Evolutionary conservation across 64 coral and sea anemone genomes (phyloP).

Genomic region (Actinia tenebrosa): DNA sequence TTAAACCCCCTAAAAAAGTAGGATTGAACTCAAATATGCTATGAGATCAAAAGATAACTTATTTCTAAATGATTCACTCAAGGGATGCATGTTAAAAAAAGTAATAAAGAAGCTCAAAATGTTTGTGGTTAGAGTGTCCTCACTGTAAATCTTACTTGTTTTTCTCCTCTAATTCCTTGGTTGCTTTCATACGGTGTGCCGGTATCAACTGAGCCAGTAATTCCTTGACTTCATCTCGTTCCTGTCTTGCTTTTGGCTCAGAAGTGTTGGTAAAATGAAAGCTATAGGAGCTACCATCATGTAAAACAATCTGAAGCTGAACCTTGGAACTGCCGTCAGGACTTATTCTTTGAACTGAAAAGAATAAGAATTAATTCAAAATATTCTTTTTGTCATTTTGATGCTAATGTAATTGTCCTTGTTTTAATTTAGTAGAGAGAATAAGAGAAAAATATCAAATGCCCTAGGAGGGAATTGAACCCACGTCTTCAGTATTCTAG

Average conservation of each 20-base stretch:
- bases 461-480: no score
- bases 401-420: not conserved
- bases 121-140: no score
- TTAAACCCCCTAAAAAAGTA: no score
- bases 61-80: no score
- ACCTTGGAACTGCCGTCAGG: slow-evolving; percentile 90
- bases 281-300: slow-evolving; percentile 80
- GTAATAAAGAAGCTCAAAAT: no score
- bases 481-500: no score
- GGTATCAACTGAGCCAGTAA: slow-evolving; percentile 88
- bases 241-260: slow-evolving; percentile 36
- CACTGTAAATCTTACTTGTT: slow-evolving; percentile 45
- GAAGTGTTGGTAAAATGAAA: slow-evolving; percentile 85
- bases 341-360: slow-evolving; percentile 93
- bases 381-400: not conserved
- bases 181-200: slow-evolving; percentile 86
- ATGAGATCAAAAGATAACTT: no score
- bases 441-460: no score
- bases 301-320: slow-evolving; percentile 82
- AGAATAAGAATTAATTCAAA: not conserved
- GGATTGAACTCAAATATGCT: no score
- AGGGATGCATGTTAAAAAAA: no score
- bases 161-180: slow-evolving; percentile 95
- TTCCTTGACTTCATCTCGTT: slow-evolving; percentile 93
- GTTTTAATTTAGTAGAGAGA: no score